These are phyloP conservation scores for Mesocentrotus franciscanus DNA, from an alignment of 53 echinoderm and acorn worm species.

Conservation along the genomic window DNA sequence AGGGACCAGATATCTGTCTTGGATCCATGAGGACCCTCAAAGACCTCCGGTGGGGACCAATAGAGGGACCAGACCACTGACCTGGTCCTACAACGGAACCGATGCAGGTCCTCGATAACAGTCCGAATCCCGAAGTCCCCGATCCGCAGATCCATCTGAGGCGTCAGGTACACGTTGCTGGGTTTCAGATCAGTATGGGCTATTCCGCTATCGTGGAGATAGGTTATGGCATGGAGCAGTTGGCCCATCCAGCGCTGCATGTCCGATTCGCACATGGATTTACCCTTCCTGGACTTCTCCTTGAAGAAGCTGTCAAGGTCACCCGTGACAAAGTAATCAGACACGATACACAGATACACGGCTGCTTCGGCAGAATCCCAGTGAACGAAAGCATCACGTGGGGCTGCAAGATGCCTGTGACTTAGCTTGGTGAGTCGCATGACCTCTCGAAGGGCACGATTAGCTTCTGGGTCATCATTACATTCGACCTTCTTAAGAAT, in stretches of 20 bases:
- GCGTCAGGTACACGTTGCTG: constrained; percentile 62
- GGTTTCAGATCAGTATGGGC: constrained; percentile 59
- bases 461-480: constrained; percentile 63
- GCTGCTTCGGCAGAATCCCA: constrained; percentile 43
- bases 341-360: constrained; percentile 51
- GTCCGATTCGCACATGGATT: background rate
- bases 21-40: constrained; percentile 59
- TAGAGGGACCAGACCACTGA: constrained; percentile 52
- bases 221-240: constrained; percentile 41
- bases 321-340: constrained; percentile 52
- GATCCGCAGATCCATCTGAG: constrained; percentile 50
- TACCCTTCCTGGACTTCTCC: constrained; percentile 41
- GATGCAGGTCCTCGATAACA: constrained; percentile 39
- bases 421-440: constrained; percentile 42
- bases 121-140: constrained; percentile 60
- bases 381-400: constrained; percentile 59
- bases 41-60: constrained; percentile 62
- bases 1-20: constrained; percentile 60
- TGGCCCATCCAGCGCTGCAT: constrained; percentile 58
- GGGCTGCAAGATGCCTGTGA: constrained; percentile 35
- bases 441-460: constrained; percentile 57
- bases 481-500: constrained; percentile 65
- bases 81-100: constrained; percentile 58
- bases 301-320: constrained; percentile 54
- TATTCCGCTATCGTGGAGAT: constrained; percentile 62